A percentile compares a stretch with the other conserved stretches of the same genome.
These are phyloP conservation scores for Spodoptera exigua DNA, from an alignment of 2,888 invertebrate genomes.

Conservation along the genomic window DNA sequence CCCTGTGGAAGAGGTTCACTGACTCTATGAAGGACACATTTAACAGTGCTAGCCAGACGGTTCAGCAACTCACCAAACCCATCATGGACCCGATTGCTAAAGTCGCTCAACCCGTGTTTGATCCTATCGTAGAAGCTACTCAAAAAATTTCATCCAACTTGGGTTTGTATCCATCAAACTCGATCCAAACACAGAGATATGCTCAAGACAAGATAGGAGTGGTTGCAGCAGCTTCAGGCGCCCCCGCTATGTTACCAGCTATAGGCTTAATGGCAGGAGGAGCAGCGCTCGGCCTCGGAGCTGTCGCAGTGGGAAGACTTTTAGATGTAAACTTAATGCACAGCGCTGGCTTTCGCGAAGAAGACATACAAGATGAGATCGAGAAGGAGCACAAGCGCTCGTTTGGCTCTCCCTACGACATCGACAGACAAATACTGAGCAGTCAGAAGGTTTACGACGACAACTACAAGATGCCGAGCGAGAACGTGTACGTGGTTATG, in stretches of 20 bases:
- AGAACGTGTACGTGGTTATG: conserved; percentile 87
- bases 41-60: conserved; percentile 91
- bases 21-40: conserved; percentile 93
- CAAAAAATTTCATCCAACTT: conserved; percentile 94
- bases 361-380: conserved; percentile 77
- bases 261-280: conserved; percentile 94
- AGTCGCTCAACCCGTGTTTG: conserved; percentile 91
- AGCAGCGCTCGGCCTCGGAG: conserved; percentile 94
- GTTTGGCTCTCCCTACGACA: conserved; percentile 80
- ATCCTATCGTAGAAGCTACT: conserved; percentile 93
- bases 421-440: conserved; percentile 82
- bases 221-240: conserved; percentile 86
- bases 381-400: conserved; percentile 90
- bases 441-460: conserved; percentile 83
- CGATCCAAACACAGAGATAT: conserved; percentile 82
- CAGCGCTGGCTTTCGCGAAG: conserved; percentile 82
- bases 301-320: conserved; percentile 93
- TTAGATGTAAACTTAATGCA: conserved; percentile 91
- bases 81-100: conserved; percentile 89
- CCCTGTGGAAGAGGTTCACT: conserved; percentile 93
- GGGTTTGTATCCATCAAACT: conserved; percentile 89
- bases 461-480: conserved; percentile 88
- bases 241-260: conserved; percentile 92
- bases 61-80: conserved; percentile 91
- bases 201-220: conserved; percentile 91